Conservation (phyloP, 64 coral and sea anemone species). For the Acropora tenuis region DNA sequence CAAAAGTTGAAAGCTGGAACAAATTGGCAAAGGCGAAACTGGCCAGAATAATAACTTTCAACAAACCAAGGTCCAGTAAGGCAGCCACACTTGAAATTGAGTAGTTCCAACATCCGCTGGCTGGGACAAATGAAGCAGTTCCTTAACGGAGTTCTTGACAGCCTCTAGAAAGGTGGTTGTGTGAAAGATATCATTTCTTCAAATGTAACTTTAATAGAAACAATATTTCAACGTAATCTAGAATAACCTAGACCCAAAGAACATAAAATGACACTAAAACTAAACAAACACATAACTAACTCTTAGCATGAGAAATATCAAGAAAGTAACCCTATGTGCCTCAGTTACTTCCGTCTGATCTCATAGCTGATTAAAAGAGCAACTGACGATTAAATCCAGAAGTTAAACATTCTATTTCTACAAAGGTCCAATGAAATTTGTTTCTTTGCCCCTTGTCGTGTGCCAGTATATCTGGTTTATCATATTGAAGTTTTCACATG, state of each 20-base stretch:
- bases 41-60: not conserved
- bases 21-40: not conserved
- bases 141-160: not conserved
- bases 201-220: no score
- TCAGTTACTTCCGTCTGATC: not conserved
- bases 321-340: not conserved
- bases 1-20: no score
- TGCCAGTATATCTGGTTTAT: not conserved
- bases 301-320: not conserved
- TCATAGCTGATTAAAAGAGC: not conserved
- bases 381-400: not conserved
- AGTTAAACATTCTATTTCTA: not conserved
- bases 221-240: no score
- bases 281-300: not conserved
- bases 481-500: not conserved
- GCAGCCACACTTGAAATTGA: not conserved
- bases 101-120: not conserved
- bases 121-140: not conserved
- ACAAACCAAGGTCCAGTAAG: not conserved
- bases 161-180: not conserved
- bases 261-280: no score
- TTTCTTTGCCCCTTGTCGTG: not conserved
- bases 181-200: no score
- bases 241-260: no score
- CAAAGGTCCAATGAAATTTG: not conserved